These are phyloP conservation scores for Ormyrus pomaceus DNA, from an alignment of 2,888 invertebrate species.

Conservation along the genomic window DNA sequence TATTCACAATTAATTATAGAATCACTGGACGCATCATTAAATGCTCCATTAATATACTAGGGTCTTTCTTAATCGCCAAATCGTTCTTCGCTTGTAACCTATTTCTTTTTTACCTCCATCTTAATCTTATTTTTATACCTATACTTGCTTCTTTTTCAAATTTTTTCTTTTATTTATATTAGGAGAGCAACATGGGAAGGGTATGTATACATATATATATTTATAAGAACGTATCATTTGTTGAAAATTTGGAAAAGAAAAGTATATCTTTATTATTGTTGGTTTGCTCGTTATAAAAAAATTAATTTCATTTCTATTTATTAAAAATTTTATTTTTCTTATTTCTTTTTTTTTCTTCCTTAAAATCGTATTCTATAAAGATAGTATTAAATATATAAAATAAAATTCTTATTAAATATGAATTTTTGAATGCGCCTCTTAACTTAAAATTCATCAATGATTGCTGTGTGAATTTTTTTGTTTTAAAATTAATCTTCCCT, in stretches of 20 bases:
- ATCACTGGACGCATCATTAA: slow-evolving; percentile 25
- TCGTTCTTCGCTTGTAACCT: slow-evolving; percentile 26
- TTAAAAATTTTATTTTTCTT: not conserved
- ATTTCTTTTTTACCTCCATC: slow-evolving; percentile 1
- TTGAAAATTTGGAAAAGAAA: not conserved
- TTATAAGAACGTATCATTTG: not conserved
- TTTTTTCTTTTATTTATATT: slow-evolving; percentile 14
- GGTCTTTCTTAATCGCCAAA: slow-evolving; percentile 26
- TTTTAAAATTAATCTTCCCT: too few species aligned
- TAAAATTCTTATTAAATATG: not conserved
- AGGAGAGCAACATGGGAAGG: slow-evolving; percentile 3
- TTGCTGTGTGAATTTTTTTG: not conserved
- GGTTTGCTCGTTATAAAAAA: not conserved
- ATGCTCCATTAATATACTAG: slow-evolving; percentile 7
- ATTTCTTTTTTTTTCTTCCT: not conserved
- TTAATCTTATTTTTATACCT: slow-evolving; percentile 6
- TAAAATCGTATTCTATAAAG: not conserved
- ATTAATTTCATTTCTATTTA: slow-evolving; percentile 1
- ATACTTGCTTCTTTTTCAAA: not conserved
- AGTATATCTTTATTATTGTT: slow-evolving; percentile 6
- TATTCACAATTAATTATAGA: slow-evolving; percentile 45
- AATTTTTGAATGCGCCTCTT: not conserved
- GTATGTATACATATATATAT: not conserved
- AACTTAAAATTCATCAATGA: not conserved
- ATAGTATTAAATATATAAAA: not conserved